Base-by-base conservation (phyloP, 2,797 vertebrate species). In the Buceros bicornis region DNA sequence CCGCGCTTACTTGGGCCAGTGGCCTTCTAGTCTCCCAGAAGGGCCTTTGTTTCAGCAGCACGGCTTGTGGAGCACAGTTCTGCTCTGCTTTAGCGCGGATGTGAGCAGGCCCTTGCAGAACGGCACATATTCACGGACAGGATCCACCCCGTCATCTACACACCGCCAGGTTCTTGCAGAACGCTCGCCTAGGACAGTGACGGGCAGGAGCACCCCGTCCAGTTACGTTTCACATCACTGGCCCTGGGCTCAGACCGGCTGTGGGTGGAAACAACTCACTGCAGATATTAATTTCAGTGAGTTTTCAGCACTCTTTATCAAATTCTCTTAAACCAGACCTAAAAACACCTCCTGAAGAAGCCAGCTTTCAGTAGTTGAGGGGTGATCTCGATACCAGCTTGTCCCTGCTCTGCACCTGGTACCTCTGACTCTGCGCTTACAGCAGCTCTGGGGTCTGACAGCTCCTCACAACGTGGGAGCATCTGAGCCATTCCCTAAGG, bases 11-110 rank as follows among this genome's bases (percentile, higher is more conserved):
- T 69, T 74, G 9, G 80, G 72, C 80, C 45, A 82, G 70, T 11
- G 77, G 85, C 87, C 42, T 70, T 71, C 71, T 47, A 20, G 60
- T 82, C 82, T 54, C 74, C 76, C 82, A 51, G 53, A 24, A 78
- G 65, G 28, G 74, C 40, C 71, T 11, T 50, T 88, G 56, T 86
- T 62, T 64, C 92, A 26, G 24, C 51, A 50, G 45, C 45, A 81
- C 43, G 10, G 33, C 37, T 74, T 60, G 72, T 64, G 45, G 84
- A 91, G 82, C 2, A 43, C 66, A 65, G 56, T 47, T 58, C 28
- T 58, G 37, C 53, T 76, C 70, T 66, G 66, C 15, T 85, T 67
- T 9, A 66, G 31, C 0, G 26, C 62, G 62, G 87, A 64, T 12
- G 37, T 15, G 40, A 88, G 82, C 25, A 28, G 82, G 77, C 77